Evolutionary conservation across 2,797 vertebrate species (phyloP).

Genomic region (Discoglossus pictus): DNA sequence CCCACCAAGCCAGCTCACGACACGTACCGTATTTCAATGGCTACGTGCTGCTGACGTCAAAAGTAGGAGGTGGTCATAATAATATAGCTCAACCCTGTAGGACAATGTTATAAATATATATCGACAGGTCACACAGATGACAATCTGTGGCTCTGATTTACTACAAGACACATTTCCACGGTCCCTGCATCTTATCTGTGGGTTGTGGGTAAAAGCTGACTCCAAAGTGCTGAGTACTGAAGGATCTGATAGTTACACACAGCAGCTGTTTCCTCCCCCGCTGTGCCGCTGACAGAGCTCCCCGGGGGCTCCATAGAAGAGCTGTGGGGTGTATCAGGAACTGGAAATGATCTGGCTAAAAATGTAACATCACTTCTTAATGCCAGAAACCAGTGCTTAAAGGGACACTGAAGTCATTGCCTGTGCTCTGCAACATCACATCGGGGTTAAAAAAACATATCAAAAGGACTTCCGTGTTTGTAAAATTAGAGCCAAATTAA

Average conservation of each 20-base stretch:
- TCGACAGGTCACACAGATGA: no score
- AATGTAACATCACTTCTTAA: not conserved
- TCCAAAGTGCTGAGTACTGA: constrained; percentile 17
- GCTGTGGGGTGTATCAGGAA: not conserved
- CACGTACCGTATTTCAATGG: no score
- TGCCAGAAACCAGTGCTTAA: not conserved
- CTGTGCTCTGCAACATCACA: no score
- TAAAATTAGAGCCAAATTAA: no score
- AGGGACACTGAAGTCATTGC: not conserved
- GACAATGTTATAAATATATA: no score
- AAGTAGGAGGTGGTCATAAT: no score
- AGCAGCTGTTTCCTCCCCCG: constrained; percentile 13
- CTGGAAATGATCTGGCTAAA: not conserved
- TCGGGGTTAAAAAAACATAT: no score
- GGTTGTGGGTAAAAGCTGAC: constrained; percentile 3
- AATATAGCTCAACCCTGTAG: no score
- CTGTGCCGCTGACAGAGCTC: not conserved
- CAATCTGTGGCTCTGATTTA: not conserved
- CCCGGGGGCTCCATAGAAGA: not conserved
- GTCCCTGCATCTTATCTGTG: not conserved
- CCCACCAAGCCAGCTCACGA: no score
- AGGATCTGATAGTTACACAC: not conserved
- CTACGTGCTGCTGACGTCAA: no score
- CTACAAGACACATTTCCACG: not conserved
- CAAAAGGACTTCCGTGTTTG: no score